Percentiles rank a stretch among this genome's conserved stretches.
Evolutionary conservation across 2,797 vertebrate species (phyloP).

Genomic region (Melopsittacus undulatus): DNA sequence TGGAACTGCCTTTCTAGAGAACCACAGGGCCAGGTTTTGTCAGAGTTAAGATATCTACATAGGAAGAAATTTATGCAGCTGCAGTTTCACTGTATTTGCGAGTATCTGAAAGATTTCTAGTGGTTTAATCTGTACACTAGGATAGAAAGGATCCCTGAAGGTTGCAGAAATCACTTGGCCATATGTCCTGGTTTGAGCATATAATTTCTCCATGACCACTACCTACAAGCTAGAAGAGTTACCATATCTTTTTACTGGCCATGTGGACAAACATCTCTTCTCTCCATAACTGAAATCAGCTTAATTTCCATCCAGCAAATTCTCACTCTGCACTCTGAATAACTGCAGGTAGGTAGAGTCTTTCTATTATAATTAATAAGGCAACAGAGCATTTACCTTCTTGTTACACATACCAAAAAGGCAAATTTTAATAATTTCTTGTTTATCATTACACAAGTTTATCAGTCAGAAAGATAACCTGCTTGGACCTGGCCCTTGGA

Average conservation of each 20-base stretch:
- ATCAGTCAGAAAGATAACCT: background rate
- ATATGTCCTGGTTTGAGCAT: no score
- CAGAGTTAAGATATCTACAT: background rate
- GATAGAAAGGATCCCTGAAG: background rate
- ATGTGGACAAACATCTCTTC: background rate
- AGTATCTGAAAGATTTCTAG: background rate
- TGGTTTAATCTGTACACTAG: background rate
- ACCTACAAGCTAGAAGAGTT: background rate
- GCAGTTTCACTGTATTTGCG: background rate
- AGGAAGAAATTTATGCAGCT: background rate
- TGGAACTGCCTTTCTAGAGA: background rate
- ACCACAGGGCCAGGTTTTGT: background rate
- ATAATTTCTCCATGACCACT: background rate
- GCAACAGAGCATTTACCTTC: background rate
- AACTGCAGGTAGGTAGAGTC: background rate
- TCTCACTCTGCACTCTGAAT: background rate
- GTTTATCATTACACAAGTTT: background rate
- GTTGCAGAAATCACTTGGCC: background rate
- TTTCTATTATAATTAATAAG: background rate
- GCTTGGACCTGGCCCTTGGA: rapidly evolving
- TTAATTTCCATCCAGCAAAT: background rate
- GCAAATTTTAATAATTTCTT: background rate
- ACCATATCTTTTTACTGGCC: background rate
- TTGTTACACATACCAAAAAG: background rate
- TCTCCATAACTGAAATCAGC: background rate